phyloP scores from a whole-genome alignment of 2,113 vertebrate species.

The Gadus macrocephalus region DNA sequence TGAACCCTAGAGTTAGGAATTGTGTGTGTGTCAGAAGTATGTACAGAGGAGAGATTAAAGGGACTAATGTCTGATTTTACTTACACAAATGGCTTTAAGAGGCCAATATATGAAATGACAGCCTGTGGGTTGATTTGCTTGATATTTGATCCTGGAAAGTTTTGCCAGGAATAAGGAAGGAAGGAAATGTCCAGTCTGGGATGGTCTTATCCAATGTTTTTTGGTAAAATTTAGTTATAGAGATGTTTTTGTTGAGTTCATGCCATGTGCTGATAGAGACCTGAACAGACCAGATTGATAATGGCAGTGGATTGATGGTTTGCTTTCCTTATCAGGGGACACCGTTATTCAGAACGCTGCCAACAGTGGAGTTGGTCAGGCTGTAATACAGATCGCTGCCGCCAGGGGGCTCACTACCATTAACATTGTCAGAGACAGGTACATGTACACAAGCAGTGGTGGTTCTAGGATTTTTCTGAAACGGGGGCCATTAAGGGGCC shows the following conservation, averaged over 20 bases:
- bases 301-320: background rate
- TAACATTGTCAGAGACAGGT: constrained; percentile 92
- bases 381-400: constrained; percentile 92
- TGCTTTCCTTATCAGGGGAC: constrained; percentile 75
- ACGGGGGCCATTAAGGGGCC: background rate
- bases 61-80: too few species aligned
- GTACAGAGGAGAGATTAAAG: too few species aligned
- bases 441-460: background rate
- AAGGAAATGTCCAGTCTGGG: too few species aligned
- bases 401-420: constrained; percentile 83
- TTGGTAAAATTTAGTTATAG: too few species aligned
- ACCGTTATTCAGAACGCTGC: constrained; percentile 92
- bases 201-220: too few species aligned
- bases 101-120: too few species aligned
- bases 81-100: too few species aligned
- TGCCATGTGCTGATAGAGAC: background rate
- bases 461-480: too few species aligned
- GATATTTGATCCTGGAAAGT: too few species aligned
- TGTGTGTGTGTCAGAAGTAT: background rate
- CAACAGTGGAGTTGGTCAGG: constrained; percentile 95
- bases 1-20: background rate
- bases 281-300: background rate
- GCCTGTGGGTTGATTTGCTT: too few species aligned
- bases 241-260: background rate
- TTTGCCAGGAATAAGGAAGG: too few species aligned